A percentile compares a stretch with the other conserved stretches of the same genome.
Evolutionary conservation across 1,140 invertebrate species (phyloP).

Genomic region (Lithobius niger): DNA sequence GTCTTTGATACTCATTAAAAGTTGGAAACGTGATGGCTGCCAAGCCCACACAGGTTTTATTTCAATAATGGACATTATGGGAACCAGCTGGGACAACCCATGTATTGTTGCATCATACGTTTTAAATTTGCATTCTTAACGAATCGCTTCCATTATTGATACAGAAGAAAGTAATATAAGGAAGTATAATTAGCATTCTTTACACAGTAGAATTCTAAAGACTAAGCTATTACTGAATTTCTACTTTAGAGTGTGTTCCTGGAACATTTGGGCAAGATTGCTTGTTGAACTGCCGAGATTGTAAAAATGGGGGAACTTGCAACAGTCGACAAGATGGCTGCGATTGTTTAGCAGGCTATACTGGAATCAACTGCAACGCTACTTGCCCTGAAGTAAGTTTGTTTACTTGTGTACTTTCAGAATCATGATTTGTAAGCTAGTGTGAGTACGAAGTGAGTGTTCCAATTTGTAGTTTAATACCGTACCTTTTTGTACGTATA

Average conservation of each 20-base stretch:
- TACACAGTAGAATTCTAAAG: too few species aligned
- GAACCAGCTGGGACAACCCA: too few species aligned
- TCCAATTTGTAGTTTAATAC: neutral
- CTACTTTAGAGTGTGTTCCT: constrained; percentile 25
- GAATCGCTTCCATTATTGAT: too few species aligned
- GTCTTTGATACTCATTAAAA: too few species aligned
- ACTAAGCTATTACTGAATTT: neutral
- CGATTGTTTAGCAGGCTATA: constrained; percentile 28
- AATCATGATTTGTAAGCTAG: neutral
- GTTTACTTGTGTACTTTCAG: neutral
- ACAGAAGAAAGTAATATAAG: too few species aligned
- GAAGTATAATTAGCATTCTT: too few species aligned
- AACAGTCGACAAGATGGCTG: constrained; percentile 26
- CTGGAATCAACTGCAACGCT: constrained; percentile 27
- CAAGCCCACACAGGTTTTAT: too few species aligned
- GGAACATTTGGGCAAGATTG: constrained; percentile 31
- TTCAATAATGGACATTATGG: too few species aligned
- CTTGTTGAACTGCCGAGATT: constrained; percentile 25
- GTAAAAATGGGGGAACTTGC: constrained; percentile 29
- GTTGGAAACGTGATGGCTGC: too few species aligned
- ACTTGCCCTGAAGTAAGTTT: constrained; percentile 27
- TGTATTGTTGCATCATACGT: too few species aligned
- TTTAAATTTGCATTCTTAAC: too few species aligned
- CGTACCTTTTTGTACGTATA: neutral
- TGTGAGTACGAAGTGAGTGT: neutral